A percentile compares a stretch with the other conserved stretches of the same genome.
phyloP scores from a whole-genome alignment of 2,113 vertebrate species.

The Promerops cafer region DNA sequence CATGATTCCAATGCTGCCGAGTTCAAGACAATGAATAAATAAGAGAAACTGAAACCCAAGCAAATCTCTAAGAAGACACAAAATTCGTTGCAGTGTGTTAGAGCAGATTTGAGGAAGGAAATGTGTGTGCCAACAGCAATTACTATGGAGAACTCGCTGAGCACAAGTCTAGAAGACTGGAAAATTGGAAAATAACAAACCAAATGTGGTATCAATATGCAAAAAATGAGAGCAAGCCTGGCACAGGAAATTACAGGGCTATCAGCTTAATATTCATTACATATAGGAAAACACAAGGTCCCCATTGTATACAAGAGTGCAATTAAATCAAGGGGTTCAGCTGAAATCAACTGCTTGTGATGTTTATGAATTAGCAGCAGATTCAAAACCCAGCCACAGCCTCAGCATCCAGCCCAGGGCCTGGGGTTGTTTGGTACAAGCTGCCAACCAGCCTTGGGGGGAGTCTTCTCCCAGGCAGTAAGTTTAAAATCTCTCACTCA shows the following conservation, averaged over 20 bases:
- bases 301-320: conserved; percentile 44
- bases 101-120: conserved; percentile 46
- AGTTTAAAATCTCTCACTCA: neutral
- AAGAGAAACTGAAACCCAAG: conserved; percentile 31
- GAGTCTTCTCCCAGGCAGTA: neutral
- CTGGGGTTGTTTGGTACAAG: neutral
- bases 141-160: conserved; percentile 58
- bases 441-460: neutral
- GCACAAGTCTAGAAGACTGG: conserved; percentile 61
- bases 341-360: conserved; percentile 54
- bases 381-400: neutral
- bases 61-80: conserved; percentile 47
- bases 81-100: conserved; percentile 49
- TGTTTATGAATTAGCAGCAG: conserved; percentile 34
- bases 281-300: conserved; percentile 43
- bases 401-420: neutral
- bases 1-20: neutral
- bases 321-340: conserved; percentile 70
- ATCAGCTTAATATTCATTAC: conserved; percentile 65
- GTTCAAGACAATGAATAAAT: conserved; percentile 36
- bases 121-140: conserved; percentile 52
- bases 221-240: conserved; percentile 52
- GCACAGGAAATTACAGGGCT: conserved; percentile 65
- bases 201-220: conserved; percentile 65
- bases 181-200: conserved; percentile 70